These are phyloP conservation scores for Megalops atlanticus DNA, from an alignment of 2,113 vertebrate species.

Conservation along the genomic window DNA sequence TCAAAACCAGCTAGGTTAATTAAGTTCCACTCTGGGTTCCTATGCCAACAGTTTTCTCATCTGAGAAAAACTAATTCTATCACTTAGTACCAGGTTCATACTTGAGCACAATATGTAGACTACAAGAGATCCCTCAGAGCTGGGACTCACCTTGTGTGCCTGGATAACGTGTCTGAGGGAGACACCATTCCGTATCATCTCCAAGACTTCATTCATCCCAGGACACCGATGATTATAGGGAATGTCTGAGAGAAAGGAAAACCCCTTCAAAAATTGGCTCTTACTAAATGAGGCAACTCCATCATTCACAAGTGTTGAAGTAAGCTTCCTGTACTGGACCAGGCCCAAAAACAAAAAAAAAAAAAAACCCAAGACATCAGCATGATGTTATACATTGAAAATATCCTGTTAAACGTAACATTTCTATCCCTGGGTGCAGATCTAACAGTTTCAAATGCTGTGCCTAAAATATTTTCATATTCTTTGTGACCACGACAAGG, in stretches of 20 bases:
- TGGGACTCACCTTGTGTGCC: slow-evolving; percentile 15
- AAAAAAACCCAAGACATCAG: too few relatives aligned
- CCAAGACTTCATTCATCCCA: slow-evolving; percentile 32
- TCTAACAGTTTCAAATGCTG: neutral
- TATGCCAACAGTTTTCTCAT: neutral
- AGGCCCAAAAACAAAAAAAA: too few relatives aligned
- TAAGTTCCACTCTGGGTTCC: neutral
- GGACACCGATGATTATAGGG: neutral
- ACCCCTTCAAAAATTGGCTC: neutral
- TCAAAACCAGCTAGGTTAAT: neutral
- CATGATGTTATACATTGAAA: too few relatives aligned
- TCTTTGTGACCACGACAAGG: neutral
- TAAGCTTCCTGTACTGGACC: too few relatives aligned
- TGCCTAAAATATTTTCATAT: neutral
- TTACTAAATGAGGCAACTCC: too few relatives aligned
- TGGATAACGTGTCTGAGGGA: slow-evolving; percentile 24
- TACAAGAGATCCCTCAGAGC: neutral
- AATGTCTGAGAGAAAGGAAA: neutral
- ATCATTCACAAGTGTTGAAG: too few relatives aligned
- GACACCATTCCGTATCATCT: slow-evolving; percentile 24
- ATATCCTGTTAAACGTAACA: too few relatives aligned
- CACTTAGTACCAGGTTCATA: neutral
- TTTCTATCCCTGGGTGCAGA: too few relatives aligned
- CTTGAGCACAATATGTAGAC: neutral
- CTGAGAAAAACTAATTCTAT: neutral